Evolutionary conservation across 1,140 invertebrate species (phyloP), one percentile per base, ranked within the genome.

Genomic region (Calycopis cecrops): DNA sequence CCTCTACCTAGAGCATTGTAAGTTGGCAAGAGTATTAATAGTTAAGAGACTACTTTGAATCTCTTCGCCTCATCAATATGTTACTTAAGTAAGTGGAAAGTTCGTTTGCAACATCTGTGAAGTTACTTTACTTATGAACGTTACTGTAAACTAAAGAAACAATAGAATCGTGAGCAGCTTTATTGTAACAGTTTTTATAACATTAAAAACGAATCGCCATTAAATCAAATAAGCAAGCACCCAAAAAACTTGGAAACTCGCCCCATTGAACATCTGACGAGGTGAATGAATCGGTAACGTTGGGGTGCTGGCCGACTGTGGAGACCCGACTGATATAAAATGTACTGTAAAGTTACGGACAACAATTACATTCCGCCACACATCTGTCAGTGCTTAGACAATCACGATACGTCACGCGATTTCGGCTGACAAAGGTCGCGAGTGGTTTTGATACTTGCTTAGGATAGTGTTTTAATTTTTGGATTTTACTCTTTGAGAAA

Each of bases 391-490:
- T 69, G 75, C 72, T 79, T 82, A 84, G 78, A 85, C 83, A 86
- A 86, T 86, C 83, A 86, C 83, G 83, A 86, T 86, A 81, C 72
- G 80, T 76, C 83, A 86, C 80, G 83, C 81, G 79, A 86, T 77
- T 80, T 79, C 52, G 33, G 48, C 63, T 16, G 7, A 48, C 63
- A 16, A 9, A 11, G 21, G 55, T 28, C 17, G 33, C 47, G 7
- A 50, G 34, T 37, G 3, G 47, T 73, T 65, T 84, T 84, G 76
- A 81, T 79, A 77, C 60, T 84, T 80, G 47, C 9, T 14, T 9
- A 8, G 14, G 38, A 40, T 40, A 14, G 12, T n/a, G 12, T 40
- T 9, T 14, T 44, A 3, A 9, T 16, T 9, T 17, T 40, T 40
- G 21, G 14, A n/a, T n/a, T n/a, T n/a, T n/a, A n/a, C n/a, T n/a